Evolutionary conservation across 2,888 invertebrate genomes (phyloP), one percentile per base, ranked within the genome.

Genomic region (Caenorhabditis macrosperma): DNA sequence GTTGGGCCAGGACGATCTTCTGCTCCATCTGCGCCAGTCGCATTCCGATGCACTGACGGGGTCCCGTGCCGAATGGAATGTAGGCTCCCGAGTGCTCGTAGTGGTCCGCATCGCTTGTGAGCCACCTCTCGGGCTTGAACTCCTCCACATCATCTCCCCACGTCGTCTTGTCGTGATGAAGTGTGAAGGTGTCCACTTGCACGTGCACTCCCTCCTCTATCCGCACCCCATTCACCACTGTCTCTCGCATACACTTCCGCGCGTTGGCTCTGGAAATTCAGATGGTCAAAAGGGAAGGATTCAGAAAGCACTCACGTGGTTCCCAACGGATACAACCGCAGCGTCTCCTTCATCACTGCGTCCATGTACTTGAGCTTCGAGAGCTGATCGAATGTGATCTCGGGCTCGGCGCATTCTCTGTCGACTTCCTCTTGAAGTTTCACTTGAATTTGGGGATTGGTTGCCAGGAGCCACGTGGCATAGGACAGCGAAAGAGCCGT

Each of bases 401-500:
- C 50, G 3, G 52, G 50, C 4, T 50, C 35, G 9, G 46, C n/a
- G 41, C 87, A 87, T 26, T 82, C 59, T 17, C 68, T 78, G 17
- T 82, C 81, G n/a, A 87, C 84, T 54, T 87, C 87, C n/a, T 82
- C 76, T 15, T 67, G 74, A 30, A 87, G 52, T 17, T 68, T 80
- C 48, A 59, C 35, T 55, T 76, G 76, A 22, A 68, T 55, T 3
- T 78, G 68, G 1, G 89, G 92, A 84, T 92, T 89, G 55, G 86
- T 87, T 7, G 92, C 91, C 75, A 92, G 87, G 64, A 91, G 90
- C 81, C 91, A 91, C 72, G 91, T 88, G 17, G 91, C 87, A 83
- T 91, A 92, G n/a, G 91, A 90, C 9, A 93, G 85, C 2, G 92
- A 89, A 2, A 91, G 91, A 9, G 92, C 91, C 0, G 92, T 92